Evolutionary conservation across 2,797 vertebrate genomes (phyloP), one percentile per base, ranked within the genome.

Genomic region (Pseudomugil tenellus): DNA sequence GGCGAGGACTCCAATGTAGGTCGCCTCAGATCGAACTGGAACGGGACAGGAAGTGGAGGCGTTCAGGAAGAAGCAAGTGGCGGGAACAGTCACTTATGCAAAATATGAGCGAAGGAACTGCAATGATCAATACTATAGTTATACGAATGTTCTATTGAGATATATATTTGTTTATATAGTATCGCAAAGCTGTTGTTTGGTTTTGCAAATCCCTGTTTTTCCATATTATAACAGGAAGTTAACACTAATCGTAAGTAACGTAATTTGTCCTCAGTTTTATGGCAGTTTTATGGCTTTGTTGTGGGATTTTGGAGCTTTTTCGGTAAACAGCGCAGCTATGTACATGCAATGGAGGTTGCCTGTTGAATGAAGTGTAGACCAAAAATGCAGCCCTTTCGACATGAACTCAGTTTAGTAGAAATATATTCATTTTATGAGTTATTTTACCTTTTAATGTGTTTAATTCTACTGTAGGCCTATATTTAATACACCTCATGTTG

Each of bases 31-130:
- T 14, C 58, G 63, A 80, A 74, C 48, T 64, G 74, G 74, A 35
- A 75, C 72, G 39, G 3, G n/a, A 53, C 87, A 51, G 86, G 86
- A 90, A 87, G 86, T 76, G n/a, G 17, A 16, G 0, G 14, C 3
- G 4, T 8, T 25, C 41, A 46, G 41, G 41, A 46, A 46, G 70
- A 59, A 68, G 28, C 28, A 0, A n/a, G 61, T 76, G 87, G 90
- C 89, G 90, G 82, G 87, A 90, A 76, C 13, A 17, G 14, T 6
- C 48, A 7, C 6, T 12, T 16, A 23, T 23, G n/a, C 23, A 32
- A 48, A 48, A 39, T 2, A 6, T 7, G 10, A 56, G 41, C 41
- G 25, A n/a, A 19, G 14, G 49, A 23, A 7, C 48, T 8, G 26
- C 6, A 52, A 29, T 28, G 51, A 26, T 0, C 2, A 52, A 9